Base-by-base conservation (phyloP, 2,888 invertebrate species). In the Hirtodrosophila histrioides region DNA sequence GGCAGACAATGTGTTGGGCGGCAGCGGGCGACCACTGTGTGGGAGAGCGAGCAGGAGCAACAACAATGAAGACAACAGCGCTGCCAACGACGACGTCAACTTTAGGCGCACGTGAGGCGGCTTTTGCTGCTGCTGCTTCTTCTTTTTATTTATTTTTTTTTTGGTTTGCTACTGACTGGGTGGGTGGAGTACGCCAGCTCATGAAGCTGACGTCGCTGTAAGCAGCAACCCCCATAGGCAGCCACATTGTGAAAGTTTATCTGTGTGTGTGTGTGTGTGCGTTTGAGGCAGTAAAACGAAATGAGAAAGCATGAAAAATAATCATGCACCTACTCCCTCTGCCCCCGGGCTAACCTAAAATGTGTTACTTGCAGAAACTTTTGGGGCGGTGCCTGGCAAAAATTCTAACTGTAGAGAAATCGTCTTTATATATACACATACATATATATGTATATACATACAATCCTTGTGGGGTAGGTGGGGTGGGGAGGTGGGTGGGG, bases 1-100 rank as follows among this genome's bases (percentile, higher is more conserved):
- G 91, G 91, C 91, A 91, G 91, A 91, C 91, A 90, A 90, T 89
- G 86, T 75, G 64, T 56, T 75, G 79, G 74, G 66, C 61, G 72
- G 72, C 49, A 40, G 39, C 27, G 31, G 31, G 53, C 70, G 68
- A 11, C 31, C 37, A 39, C 12, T 48, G 2, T 10, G 31, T 12
- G 61, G 56, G 36, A 36, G 61, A 54, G 54, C 11, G 41, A 58
- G 65, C 24, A 57, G 63, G 53, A 27, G 64, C 63, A 66, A 62
- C 69, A 72, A 56, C 57, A 58, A 29, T 17, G 49, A n/a, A 50
- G 17, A 48, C 40, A 40, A 54, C 48, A 36, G 27, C 46, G 49
- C 31, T 46, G 43, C 58, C 67, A 56, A 45, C 39, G 37, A 54
- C 64, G 44, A 57, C 70, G 56, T 48, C 60, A 66, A 57, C 63